Base-by-base conservation (phyloP, 2,888 invertebrate species). In the Mimumesa dahlbomi region DNA sequence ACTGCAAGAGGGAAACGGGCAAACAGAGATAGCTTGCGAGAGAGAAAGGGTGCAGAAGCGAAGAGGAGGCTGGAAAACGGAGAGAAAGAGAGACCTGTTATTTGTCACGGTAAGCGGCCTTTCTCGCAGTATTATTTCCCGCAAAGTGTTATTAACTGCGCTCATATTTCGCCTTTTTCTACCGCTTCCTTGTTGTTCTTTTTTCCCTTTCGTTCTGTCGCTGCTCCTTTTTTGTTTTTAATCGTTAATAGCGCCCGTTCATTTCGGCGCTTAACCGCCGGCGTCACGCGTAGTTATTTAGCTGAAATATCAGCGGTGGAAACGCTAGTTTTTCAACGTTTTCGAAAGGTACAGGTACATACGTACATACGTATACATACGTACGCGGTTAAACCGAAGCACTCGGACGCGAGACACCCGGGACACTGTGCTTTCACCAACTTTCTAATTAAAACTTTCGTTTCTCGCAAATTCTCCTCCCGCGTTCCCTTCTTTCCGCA, bases 121-220 rank as follows among this genome's bases (percentile, higher is more conserved):
- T 88, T 85, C 87, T 86, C 85, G 87, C 85, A 88, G 88, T 88
- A 89, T 89, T 89, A 89, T 89, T 88, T 88, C 85, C 88, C 88
- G 82, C 87, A 88, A 89, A 89, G 88, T 89, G 88, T 89, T 89
- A 89, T 89, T 88, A 89, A 89, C 88, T 88, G 89, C 88, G 83
- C 86, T 85, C 88, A 88, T 89, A 89, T 89, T 88, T 89, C 82
- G 87, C 83, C 85, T 84, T 86, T 88, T 88, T 85, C 83, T 82
- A 73, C 80, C 80, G 77, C 78, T 79, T 82, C 77, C 83, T 82
- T 84, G 82, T 84, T 82, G 70, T 65, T 74, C 64, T 65, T 71
- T 73, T 78, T 76, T 69, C 77, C 75, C 73, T 65, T 73, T 75
- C 79, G 65, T 76, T 64, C 73, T 67, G 76, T 81, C 76, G 79